Percentiles rank a stretch among this genome's conserved stretches.
phyloP scores from a whole-genome alignment of 2,888 invertebrate genomes.

The Erebia ligea region DNA sequence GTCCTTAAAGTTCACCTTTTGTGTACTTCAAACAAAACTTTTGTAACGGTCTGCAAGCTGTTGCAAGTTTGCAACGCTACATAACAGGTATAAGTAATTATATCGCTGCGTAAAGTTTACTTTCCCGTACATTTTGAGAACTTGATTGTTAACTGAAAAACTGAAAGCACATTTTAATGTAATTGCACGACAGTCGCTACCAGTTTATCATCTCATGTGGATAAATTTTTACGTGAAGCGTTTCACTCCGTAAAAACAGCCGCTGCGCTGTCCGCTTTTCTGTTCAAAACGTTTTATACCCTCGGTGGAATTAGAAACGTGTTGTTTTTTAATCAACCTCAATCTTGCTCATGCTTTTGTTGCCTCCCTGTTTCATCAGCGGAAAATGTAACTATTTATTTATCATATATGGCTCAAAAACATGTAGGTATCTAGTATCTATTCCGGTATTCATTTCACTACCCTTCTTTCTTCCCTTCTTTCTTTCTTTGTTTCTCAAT shows the following conservation, averaged over 20 bases:
- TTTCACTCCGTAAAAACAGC: conserved; percentile 56
- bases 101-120: no score
- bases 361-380: not conserved
- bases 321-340: conserved; percentile 42
- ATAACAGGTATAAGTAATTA: no score
- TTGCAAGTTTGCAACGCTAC: no score
- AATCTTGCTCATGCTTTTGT: conserved; percentile 28
- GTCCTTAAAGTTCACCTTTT: no score
- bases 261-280: conserved; percentile 45
- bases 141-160: not conserved
- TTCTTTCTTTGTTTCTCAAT: no score
- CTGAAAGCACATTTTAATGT: not conserved
- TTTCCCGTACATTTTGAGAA: no score
- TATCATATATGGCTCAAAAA: not conserved
- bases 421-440: no score
- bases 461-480: no score
- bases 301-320: conserved; percentile 38
- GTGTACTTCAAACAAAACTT: no score
- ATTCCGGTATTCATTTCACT: no score
- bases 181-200: not conserved
- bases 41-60: no score
- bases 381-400: conserved; percentile 3
- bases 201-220: conserved; percentile 1
- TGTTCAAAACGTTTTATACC: conserved; percentile 47
- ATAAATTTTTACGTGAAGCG: conserved; percentile 31